Evolutionary conservation across 1,140 invertebrate genomes (phyloP).

Genomic region (Chymomyza costata): DNA sequence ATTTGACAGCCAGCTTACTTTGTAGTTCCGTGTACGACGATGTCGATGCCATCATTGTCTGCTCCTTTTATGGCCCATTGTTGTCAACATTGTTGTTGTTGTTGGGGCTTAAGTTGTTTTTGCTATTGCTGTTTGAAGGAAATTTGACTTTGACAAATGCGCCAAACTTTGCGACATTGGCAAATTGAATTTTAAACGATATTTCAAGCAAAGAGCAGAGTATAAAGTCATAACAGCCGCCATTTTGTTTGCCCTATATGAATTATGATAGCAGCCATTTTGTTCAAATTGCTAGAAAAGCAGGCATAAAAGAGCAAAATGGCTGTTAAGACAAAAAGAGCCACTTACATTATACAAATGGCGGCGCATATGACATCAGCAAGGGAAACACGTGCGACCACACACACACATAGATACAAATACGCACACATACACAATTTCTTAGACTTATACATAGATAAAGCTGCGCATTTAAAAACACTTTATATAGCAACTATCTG

Average conservation of each 20-base stretch:
- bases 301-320: slow-evolving; percentile 15
- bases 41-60: slow-evolving; percentile 4
- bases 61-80: no score
- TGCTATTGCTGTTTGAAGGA: slow-evolving; percentile 8
- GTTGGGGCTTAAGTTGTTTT: neutral
- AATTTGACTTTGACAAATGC: slow-evolving; percentile 28
- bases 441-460: no score
- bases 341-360: slow-evolving; percentile 20
- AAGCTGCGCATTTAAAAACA: no score
- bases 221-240: no score
- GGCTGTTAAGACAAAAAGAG: slow-evolving; percentile 29
- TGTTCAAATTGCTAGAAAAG: slow-evolving; percentile 13
- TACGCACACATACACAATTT: slow-evolving; percentile 10
- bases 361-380: slow-evolving; percentile 23
- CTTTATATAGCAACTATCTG: no score
- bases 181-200: slow-evolving; percentile 55
- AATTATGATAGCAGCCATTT: no score
- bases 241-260: no score
- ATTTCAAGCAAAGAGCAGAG: slow-evolving; percentile 28
- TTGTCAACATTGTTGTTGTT: no score
- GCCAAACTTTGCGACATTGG: slow-evolving; percentile 18
- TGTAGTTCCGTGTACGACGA: neutral
- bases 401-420: slow-evolving; percentile 4
- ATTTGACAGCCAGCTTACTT: slow-evolving; percentile 26
- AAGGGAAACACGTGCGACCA: slow-evolving; percentile 53